Evolutionary conservation across 1,140 invertebrate species (phyloP).

Genomic region (Lethrus apterus): DNA sequence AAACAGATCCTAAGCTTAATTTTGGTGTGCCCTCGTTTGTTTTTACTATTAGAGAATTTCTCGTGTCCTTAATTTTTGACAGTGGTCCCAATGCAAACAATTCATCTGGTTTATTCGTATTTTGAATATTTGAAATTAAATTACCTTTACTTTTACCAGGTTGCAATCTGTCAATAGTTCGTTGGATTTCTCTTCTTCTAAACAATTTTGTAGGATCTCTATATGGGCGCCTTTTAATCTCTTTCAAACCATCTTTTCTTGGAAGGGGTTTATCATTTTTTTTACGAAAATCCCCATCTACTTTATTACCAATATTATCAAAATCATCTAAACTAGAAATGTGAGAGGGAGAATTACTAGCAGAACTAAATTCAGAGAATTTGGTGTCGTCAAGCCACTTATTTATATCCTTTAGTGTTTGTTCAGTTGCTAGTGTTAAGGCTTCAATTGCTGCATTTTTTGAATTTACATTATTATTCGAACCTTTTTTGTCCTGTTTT

Average conservation of each 20-base stretch:
- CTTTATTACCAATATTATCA: constrained; percentile 38
- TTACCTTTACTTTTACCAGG: constrained; percentile 80
- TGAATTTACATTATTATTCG: constrained; percentile 16
- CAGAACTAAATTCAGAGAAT: constrained; percentile 62
- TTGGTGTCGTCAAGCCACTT: constrained; percentile 79
- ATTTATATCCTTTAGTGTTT: constrained; percentile 80
- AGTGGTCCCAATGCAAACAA: constrained; percentile 38
- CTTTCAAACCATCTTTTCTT: constrained; percentile 30
- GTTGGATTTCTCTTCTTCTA: constrained; percentile 65
- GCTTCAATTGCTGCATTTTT: constrained; percentile 53
- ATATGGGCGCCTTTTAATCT: constrained; percentile 34
- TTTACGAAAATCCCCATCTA: constrained; percentile 40
- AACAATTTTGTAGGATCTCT: constrained; percentile 41
- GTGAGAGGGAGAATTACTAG: constrained; percentile 61
- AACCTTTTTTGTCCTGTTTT: constrained; percentile 28
- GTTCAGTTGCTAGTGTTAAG: constrained; percentile 67
- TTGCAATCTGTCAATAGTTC: constrained; percentile 73
- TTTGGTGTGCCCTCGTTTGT: constrained; percentile 61
- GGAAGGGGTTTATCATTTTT: constrained; percentile 35
- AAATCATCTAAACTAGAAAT: constrained; percentile 46
- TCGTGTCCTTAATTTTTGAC: constrained; percentile 47
- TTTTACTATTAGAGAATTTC: constrained; percentile 48
- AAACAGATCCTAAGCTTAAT: constrained; percentile 70
- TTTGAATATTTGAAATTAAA: constrained; percentile 53
- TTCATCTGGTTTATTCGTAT: constrained; percentile 47